Conservation (phyloP, 2,888 invertebrate species). For the Agrochola lychnidis region DNA sequence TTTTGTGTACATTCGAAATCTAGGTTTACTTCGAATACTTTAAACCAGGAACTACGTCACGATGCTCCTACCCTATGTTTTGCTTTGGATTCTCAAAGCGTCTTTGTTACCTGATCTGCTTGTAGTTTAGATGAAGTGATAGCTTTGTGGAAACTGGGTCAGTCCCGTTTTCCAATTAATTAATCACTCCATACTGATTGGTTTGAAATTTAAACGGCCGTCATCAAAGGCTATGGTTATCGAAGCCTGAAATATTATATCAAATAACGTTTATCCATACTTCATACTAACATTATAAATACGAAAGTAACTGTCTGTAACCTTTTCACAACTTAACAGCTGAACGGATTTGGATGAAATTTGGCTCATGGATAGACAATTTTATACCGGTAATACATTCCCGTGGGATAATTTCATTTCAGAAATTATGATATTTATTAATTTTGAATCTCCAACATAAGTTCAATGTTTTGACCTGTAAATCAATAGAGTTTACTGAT, state of each 20-base stretch:
- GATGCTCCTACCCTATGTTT: not conserved
- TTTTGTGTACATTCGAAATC: not conserved
- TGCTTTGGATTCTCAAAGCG: conserved; percentile 6
- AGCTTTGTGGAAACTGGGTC: conserved; percentile 18
- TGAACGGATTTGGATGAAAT: too few species aligned
- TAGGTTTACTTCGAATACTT: not conserved
- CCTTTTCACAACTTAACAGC: too few species aligned
- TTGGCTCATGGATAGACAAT: too few species aligned
- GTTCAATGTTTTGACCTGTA: too few species aligned
- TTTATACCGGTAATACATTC: too few species aligned
- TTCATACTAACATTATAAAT: too few species aligned
- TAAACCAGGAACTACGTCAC: not conserved
- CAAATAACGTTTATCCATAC: not conserved
- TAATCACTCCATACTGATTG: conserved; percentile 37
- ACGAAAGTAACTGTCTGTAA: too few species aligned
- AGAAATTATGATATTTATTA: too few species aligned
- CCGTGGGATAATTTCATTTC: too few species aligned
- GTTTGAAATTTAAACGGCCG: conserved; percentile 30
- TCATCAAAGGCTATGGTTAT: conserved; percentile 20
- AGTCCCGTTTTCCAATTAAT: conserved; percentile 22
- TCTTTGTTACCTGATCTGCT: conserved; percentile 27
- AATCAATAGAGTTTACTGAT: too few species aligned
- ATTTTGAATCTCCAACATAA: too few species aligned
- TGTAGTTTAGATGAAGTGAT: conserved; percentile 25
- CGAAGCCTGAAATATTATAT: not conserved